Base-by-base conservation (phyloP, 2,113 vertebrate species). In the Takifugu bimaculatus region DNA sequence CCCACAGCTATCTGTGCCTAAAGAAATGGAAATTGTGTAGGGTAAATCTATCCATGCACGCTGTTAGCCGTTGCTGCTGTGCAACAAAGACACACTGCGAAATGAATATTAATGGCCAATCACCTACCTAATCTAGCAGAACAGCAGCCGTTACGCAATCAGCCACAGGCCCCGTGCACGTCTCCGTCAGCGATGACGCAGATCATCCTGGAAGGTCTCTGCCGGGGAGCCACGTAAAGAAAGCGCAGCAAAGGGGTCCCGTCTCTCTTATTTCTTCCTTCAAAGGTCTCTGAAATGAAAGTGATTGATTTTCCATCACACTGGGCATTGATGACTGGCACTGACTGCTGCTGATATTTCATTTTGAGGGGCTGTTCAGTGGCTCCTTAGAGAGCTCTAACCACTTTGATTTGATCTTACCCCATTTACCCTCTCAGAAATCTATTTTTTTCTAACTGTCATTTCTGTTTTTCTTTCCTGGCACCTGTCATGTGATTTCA, bases 241-340 rank as follows among this genome's bases (percentile, higher is more conserved):
- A 70, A 68, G 54, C 4, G 28, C 71, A 32, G 76, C 50, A 10
- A 64, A 61, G 61, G 72, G 75, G 79, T 71, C 72, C 72, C 35
- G 67, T 74, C 72, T 57, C 63, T 54, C 60, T 68, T 27, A 45
- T 78, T 74, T 78, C 74, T 84, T 62, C 65, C 56, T 83, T 39
- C 75, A 50, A 77, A 74, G 70, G 68, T 75, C 73, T 86, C 61
- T 74, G 72, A 86, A 87, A 89, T 88, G 84, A 89, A 88, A 85
- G 74, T 83, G 85, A 90, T 88, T 87, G 90, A 89, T 91, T 91
- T 91, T 85, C 85, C 84, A 88, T 90, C 85, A 80, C 62, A 69
- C 68, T 43, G 83, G 68, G 76, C 80, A 75, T 81, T 77, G 85
- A 85, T 87, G 87, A 90, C 87, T 85, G 81, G 76, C 89, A 85